These are phyloP conservation scores for Drosophila melanica DNA, from an alignment of 1,140 invertebrate species.

Conservation along the genomic window DNA sequence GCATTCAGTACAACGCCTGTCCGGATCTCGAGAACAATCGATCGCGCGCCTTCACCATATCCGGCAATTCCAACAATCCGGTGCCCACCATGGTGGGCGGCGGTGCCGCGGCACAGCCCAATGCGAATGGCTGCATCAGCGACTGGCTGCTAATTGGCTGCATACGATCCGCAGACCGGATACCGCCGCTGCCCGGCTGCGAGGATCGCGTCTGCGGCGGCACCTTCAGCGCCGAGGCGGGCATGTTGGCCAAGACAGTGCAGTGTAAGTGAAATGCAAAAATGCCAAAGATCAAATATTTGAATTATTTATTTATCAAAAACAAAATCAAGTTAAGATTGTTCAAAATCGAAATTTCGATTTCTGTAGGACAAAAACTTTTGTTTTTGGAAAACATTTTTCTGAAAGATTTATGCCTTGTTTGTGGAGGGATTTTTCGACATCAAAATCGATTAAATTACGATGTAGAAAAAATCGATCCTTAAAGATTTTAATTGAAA, in stretches of 20 bases:
- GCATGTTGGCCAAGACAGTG: conserved; percentile 84
- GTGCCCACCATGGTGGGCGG: conserved; percentile 89
- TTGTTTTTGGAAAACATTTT: too few relatives aligned
- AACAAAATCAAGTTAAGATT: too few relatives aligned
- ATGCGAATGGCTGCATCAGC: conserved; percentile 86
- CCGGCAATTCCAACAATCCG: conserved; percentile 88
- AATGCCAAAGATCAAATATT: not conserved
- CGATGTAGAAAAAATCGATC: too few relatives aligned
- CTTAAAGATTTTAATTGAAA: too few relatives aligned
- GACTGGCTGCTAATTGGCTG: conserved; percentile 93
- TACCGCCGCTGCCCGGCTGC: conserved; percentile 81
- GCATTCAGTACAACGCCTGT: conserved; percentile 92
- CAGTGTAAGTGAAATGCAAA: conserved; percentile 83
- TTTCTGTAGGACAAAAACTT: too few relatives aligned
- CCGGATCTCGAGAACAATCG: conserved; percentile 87
- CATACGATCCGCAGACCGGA: conserved; percentile 84
- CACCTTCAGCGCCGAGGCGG: conserved; percentile 84
- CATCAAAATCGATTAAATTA: too few relatives aligned
- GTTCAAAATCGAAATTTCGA: too few relatives aligned
- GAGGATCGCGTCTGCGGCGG: conserved; percentile 86
- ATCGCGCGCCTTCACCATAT: conserved; percentile 88
- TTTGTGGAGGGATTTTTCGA: too few relatives aligned
- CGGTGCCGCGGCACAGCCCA: conserved; percentile 81
- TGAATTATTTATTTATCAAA: too few relatives aligned
- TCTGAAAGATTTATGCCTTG: too few relatives aligned